phyloP scores from a whole-genome alignment of 1,140 invertebrate genomes.

The Nylanderia fulva region DNA sequence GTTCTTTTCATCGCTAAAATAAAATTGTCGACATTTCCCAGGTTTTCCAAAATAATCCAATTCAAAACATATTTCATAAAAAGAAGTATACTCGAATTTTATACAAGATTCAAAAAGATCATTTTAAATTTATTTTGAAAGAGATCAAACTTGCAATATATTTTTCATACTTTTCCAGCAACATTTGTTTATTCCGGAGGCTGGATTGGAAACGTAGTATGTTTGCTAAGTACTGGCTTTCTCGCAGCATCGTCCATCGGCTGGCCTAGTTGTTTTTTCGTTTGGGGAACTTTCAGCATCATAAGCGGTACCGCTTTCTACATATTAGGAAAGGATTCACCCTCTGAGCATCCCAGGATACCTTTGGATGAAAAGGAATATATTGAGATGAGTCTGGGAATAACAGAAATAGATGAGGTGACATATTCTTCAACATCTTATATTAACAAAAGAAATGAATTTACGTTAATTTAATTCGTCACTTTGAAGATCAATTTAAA shows the following conservation, averaged over 20 bases:
- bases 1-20: background rate
- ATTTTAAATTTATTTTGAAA: background rate
- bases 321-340: conserved; percentile 84
- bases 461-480: background rate
- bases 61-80: conserved; percentile 1
- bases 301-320: conserved; percentile 81
- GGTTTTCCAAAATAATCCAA: too few species aligned
- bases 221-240: conserved; percentile 88
- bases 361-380: conserved; percentile 83
- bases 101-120: background rate
- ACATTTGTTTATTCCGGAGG: conserved; percentile 85
- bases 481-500: background rate
- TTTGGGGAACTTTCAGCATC: conserved; percentile 86
- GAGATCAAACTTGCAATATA: background rate
- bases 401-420: conserved; percentile 84
- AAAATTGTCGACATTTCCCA: background rate
- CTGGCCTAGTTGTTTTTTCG: conserved; percentile 88
- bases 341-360: conserved; percentile 83
- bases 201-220: conserved; percentile 88
- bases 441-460: background rate
- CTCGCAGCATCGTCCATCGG: conserved; percentile 87
- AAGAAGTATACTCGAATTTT: background rate
- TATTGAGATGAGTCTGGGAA: conserved; percentile 85
- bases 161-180: conserved; percentile 68
- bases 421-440: background rate